A percentile compares a stretch with the other conserved stretches of the same genome.
Conservation (phyloP, 30 jellyfish, hydroid and myxozoan genomes). For the Cassiopea xamachana region DNA sequence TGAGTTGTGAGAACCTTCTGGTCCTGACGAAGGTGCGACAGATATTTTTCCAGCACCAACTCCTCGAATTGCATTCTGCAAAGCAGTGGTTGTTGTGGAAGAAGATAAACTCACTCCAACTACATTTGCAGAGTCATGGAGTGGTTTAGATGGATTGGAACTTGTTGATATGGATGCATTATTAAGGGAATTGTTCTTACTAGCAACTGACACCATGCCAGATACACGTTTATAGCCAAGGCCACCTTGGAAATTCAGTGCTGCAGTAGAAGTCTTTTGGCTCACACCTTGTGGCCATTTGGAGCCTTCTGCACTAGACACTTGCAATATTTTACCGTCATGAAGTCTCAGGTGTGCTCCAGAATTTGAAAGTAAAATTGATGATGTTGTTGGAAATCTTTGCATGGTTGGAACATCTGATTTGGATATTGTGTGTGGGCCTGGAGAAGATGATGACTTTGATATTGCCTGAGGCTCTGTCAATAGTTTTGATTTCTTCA, state of each 20-base stretch:
- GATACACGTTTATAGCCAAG: background rate
- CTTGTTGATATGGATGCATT: background rate
- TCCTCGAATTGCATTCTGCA: background rate
- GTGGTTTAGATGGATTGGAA: background rate
- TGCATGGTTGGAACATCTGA: constrained; percentile 55
- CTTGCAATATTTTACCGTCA: constrained; percentile 73
- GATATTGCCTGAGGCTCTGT: constrained; percentile 31
- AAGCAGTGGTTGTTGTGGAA: background rate
- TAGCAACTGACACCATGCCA: background rate
- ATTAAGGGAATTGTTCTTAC: background rate
- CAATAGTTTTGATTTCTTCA: constrained; percentile 20
- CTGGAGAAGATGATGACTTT: constrained; percentile 20
- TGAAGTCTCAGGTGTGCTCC: constrained; percentile 85
- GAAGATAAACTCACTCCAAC: background rate
- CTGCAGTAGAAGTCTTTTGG: background rate
- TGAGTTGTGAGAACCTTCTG: background rate
- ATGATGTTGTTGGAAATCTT: constrained; percentile 70
- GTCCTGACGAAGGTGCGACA: background rate
- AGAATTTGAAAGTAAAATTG: constrained; percentile 68
- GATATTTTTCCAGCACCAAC: background rate
- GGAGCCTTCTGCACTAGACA: constrained; percentile 39
- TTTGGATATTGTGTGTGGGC: constrained; percentile 9
- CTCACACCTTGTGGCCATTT: background rate
- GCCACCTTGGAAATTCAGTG: constrained; percentile 1
- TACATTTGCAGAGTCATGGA: background rate